Conservation (phyloP, 2,113 vertebrate genomes). For the Gadus macrocephalus region DNA sequence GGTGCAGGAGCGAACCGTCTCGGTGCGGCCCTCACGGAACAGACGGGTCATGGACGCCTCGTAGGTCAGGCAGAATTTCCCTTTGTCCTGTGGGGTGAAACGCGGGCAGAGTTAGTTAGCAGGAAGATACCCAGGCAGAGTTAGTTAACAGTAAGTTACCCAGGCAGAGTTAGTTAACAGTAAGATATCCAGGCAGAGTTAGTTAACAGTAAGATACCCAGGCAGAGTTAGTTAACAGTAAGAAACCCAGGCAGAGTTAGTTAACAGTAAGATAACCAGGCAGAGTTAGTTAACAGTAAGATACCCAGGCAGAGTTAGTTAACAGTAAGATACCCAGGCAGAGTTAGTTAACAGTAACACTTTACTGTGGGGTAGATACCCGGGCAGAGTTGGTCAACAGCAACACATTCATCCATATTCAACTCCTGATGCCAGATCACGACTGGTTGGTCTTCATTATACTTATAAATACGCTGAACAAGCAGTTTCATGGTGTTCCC, state of each 20-base stretch:
- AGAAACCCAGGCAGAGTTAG: not conserved
- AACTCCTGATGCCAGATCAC: too few species aligned
- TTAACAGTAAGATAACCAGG: not conserved
- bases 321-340: not conserved
- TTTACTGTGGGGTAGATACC: not conserved
- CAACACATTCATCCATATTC: not conserved
- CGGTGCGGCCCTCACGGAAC: constrained; percentile 92
- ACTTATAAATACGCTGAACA: too few species aligned
- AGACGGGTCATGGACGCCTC: constrained; percentile 98
- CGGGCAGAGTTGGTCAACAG: not conserved
- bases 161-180: not conserved
- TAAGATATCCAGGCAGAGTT: not conserved
- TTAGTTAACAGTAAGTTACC: too few species aligned
- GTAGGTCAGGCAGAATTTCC: constrained; percentile 91
- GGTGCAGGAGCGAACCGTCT: constrained; percentile 94
- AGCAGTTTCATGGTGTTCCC: too few species aligned
- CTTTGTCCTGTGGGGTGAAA: constrained; percentile 80
- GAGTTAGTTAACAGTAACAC: not conserved
- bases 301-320: too few species aligned
- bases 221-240: not conserved
- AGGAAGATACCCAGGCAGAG: not conserved
- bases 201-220: not conserved
- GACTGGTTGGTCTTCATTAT: too few species aligned
- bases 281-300: too few species aligned
- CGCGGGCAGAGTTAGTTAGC: not conserved